A percentile compares a stretch with the other conserved stretches of the same genome.
These are phyloP conservation scores for Chlorospingus semifuscus DNA, from an alignment of 2,797 vertebrate species.

Conservation along the genomic window DNA sequence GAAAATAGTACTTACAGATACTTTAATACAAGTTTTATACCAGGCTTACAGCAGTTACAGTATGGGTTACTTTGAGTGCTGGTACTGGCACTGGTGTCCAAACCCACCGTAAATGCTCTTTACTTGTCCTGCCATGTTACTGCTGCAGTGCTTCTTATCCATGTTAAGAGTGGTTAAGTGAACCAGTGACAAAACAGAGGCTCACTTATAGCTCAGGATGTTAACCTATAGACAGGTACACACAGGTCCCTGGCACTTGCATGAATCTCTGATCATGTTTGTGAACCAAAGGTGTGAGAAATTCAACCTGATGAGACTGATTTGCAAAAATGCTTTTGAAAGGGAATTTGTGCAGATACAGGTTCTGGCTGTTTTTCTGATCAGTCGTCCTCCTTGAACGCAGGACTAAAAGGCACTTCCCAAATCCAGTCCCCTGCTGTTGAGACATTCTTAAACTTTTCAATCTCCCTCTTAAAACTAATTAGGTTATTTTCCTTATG, in stretches of 20 bases:
- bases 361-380: neutral
- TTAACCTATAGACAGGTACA: neutral
- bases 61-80: neutral
- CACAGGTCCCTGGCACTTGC: neutral
- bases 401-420: constrained; percentile 49
- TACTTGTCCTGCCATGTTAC: neutral
- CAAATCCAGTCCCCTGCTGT: constrained; percentile 56
- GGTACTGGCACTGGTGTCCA: neutral
- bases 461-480: constrained; percentile 53
- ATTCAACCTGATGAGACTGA: neutral
- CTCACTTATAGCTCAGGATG: neutral
- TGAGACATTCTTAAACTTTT: constrained; percentile 52
- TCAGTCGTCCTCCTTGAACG: neutral
- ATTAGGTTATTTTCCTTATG: constrained; percentile 61
- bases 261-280: neutral
- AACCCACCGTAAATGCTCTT: neutral
- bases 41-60: neutral
- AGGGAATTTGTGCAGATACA: neutral
- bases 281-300: neutral
- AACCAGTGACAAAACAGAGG: neutral
- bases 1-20: neutral
- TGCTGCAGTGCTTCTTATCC: neutral
- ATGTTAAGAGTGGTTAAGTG: neutral
- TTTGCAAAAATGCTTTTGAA: neutral
- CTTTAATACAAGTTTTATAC: neutral